Evolutionary conservation across 1,140 invertebrate genomes (phyloP).

Genomic region (Maniola jurtina): DNA sequence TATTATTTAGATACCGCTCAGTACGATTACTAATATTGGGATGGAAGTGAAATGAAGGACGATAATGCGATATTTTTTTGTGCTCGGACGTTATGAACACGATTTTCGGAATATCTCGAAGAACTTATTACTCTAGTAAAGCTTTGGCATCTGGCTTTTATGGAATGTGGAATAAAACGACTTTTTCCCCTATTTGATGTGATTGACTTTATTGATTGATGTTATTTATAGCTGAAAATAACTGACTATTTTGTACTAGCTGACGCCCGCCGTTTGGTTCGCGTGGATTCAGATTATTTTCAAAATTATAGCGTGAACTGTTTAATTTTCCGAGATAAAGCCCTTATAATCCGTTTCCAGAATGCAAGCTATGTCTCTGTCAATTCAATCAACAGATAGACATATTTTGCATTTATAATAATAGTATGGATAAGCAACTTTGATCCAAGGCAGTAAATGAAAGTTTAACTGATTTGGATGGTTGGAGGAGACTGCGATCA

Average conservation of each 20-base stretch:
- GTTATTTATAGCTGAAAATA: not conserved
- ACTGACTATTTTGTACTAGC: not conserved
- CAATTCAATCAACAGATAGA: too few relatives aligned
- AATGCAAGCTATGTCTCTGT: too few relatives aligned
- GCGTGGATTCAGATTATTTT: too few relatives aligned
- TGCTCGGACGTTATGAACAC: slow-evolving; percentile 5
- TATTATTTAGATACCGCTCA: not conserved
- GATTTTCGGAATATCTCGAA: slow-evolving; percentile 8
- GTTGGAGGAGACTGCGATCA: not conserved
- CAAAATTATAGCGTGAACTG: too few relatives aligned
- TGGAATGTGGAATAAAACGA: not conserved
- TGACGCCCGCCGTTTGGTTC: too few relatives aligned
- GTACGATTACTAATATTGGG: not conserved
- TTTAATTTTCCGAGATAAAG: too few relatives aligned
- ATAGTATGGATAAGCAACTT: too few relatives aligned
- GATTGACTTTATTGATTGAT: not conserved
- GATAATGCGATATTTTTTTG: slow-evolving; percentile 6
- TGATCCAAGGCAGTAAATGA: too few relatives aligned
- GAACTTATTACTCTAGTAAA: slow-evolving; percentile 8
- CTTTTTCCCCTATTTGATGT: not conserved
- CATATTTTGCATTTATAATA: too few relatives aligned
- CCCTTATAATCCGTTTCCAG: too few relatives aligned
- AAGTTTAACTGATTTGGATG: too few relatives aligned
- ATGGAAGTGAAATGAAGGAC: slow-evolving; percentile 2
- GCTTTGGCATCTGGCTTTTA: slow-evolving; percentile 9